phyloP scores from a whole-genome alignment of 2,888 invertebrate genomes.

The Rhodophaea formosa region DNA sequence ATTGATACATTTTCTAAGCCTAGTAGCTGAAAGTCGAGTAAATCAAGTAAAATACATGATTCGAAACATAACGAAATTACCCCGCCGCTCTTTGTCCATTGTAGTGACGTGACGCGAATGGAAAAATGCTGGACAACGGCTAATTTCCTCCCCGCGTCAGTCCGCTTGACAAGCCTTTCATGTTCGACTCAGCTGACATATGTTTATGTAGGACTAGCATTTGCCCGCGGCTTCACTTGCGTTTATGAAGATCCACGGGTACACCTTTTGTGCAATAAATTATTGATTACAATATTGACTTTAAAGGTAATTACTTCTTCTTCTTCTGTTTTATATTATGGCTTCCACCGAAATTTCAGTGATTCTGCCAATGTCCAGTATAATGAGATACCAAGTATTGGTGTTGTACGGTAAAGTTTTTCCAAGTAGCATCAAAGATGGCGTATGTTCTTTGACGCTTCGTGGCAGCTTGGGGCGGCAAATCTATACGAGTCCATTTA shows the following conservation, averaged over 20 bases:
- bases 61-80: conserved; percentile 15
- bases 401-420: no score
- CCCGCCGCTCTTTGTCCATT: conserved; percentile 3
- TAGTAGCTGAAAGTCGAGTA: no score
- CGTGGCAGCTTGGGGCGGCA: no score
- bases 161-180: conserved; percentile 8
- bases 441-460: no score
- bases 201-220: neutral
- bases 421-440: no score
- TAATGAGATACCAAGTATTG: no score
- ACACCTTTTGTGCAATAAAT: neutral
- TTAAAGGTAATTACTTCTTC: no score
- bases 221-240: neutral
- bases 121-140: conserved; percentile 59
- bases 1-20: no score
- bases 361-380: no score
- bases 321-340: no score
- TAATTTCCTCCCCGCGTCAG: conserved; percentile 54
- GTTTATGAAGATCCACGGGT: neutral
- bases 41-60: neutral
- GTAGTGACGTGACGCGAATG: conserved; percentile 52
- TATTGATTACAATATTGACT: neutral
- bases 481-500: no score
- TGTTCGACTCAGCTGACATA: neutral
- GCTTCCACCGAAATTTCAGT: no score